phyloP scores from a whole-genome alignment of 2,113 vertebrate genomes.

The Butastur rufipennis region DNA sequence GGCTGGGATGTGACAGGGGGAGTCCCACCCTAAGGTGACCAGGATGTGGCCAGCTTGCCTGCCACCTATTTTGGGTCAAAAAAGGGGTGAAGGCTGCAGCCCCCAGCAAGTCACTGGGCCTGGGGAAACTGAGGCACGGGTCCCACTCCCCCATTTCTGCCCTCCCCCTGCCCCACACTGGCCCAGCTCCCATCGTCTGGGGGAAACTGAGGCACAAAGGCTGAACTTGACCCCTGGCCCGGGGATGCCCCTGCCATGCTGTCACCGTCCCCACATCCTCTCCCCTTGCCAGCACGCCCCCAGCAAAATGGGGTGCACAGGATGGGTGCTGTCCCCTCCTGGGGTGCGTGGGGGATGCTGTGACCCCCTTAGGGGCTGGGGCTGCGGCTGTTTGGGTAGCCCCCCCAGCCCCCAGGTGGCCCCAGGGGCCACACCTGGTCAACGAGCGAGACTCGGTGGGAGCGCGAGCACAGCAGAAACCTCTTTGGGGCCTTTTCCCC shows the following conservation, averaged over 20 bases:
- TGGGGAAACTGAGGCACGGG: not conserved
- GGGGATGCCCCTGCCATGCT: not conserved
- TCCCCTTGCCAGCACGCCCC: not conserved
- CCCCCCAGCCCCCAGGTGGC: not conserved
- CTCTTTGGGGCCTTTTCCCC: not conserved
- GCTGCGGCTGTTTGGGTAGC: not conserved
- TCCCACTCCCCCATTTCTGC: not conserved
- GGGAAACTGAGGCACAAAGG: not conserved
- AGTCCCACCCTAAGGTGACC: not conserved
- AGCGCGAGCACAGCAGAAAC: rapidly evolving
- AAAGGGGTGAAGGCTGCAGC: not conserved
- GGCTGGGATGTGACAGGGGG: not conserved
- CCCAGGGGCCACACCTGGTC: not conserved
- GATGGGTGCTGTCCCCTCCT: not conserved
- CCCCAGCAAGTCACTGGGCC: rapidly evolving
- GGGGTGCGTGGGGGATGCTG: not conserved
- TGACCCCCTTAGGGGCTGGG: too few relatives aligned
- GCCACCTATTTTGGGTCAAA: not conserved
- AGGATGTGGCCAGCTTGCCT: not conserved
- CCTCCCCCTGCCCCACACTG: not conserved
- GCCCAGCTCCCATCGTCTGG: too few relatives aligned
- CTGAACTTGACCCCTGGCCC: not conserved
- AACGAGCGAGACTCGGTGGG: rapidly evolving
- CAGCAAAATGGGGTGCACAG: rapidly evolving
- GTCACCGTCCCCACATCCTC: rapidly evolving